A percentile compares a stretch with the other conserved stretches of the same genome.
These are phyloP conservation scores for Drosophila lacicola DNA, from an alignment of 2,888 invertebrate genomes.

Conservation along the genomic window DNA sequence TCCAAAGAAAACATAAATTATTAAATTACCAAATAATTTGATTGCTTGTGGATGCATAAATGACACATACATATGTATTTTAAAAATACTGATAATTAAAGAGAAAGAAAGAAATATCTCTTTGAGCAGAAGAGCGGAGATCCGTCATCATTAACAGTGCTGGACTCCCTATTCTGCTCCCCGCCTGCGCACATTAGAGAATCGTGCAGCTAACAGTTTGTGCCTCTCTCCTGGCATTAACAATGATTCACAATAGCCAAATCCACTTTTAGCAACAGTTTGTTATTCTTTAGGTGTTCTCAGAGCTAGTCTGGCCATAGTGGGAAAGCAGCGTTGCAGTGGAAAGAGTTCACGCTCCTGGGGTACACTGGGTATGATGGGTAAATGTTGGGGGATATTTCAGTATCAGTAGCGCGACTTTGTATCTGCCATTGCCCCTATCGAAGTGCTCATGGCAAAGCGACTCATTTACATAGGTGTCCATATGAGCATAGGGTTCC, in stretches of 20 bases:
- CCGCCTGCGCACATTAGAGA: constrained; percentile 52
- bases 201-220: constrained; percentile 86
- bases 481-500: constrained; percentile 88
- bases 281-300: neutral
- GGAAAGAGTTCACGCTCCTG: constrained; percentile 82
- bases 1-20: too few species aligned
- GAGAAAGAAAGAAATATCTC: too few species aligned
- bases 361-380: constrained; percentile 88
- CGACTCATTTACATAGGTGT: constrained; percentile 87
- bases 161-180: constrained; percentile 87
- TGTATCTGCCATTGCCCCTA: constrained; percentile 87
- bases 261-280: constrained; percentile 86
- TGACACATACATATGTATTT: too few species aligned
- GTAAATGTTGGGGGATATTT: constrained; percentile 66
- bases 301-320: constrained; percentile 72
- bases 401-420: constrained; percentile 90
- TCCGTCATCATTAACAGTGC: constrained; percentile 90
- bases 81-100: too few species aligned
- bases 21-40: too few species aligned
- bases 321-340: constrained; percentile 65
- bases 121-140: constrained; percentile 90
- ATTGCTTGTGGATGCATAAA: too few species aligned
- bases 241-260: constrained; percentile 88
- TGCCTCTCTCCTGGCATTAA: constrained; percentile 81
- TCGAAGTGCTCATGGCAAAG: constrained; percentile 86